Percentiles rank a stretch among this genome's conserved stretches.
phyloP scores from a whole-genome alignment of 2,797 vertebrate genomes.

The Manis crassicaudata region DNA sequence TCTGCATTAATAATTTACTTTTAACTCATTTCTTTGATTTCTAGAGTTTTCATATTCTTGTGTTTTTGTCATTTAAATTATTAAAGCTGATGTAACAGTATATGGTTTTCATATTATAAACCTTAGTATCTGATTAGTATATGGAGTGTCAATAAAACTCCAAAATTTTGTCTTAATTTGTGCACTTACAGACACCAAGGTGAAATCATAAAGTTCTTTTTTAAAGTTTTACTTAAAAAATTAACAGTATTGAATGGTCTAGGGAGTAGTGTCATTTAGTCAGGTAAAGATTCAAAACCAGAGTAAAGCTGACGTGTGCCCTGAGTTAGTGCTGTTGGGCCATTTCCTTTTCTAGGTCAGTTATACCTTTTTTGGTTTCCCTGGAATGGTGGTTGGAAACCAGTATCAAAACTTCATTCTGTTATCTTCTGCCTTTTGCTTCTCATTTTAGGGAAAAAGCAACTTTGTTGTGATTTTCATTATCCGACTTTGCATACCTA shows the following conservation, averaged over 20 bases:
- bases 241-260: background rate
- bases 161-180: constrained; percentile 36
- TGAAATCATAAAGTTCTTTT: background rate
- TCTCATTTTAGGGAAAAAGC: constrained; percentile 13
- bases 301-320: background rate
- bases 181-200: background rate
- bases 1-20: background rate
- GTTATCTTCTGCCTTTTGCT: background rate
- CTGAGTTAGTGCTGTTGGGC: background rate
- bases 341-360: background rate
- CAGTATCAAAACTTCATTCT: background rate
- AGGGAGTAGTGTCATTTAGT: constrained; percentile 28
- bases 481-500: background rate
- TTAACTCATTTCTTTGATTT: background rate
- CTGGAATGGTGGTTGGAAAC: constrained; percentile 4
- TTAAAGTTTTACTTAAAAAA: background rate
- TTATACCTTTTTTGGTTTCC: background rate
- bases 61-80: constrained; percentile 33
- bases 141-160: constrained; percentile 4
- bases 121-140: background rate
- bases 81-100: background rate
- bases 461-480: background rate
- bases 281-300: constrained; percentile 3
- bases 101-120: background rate
- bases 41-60: background rate